Evolutionary conservation across 2,888 invertebrate genomes (phyloP).

Genomic region (Cloeon dipterum): DNA sequence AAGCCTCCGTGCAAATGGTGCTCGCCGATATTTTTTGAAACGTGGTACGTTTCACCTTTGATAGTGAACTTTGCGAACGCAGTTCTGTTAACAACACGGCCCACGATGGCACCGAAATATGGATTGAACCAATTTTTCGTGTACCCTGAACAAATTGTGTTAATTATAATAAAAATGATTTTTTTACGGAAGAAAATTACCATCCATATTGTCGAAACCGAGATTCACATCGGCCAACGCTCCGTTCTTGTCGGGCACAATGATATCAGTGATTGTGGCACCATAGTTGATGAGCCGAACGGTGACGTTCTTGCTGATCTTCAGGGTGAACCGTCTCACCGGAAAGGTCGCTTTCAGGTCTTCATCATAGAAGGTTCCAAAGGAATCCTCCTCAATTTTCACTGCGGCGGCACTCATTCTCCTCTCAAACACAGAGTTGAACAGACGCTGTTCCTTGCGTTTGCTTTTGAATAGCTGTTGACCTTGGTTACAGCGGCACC

Average conservation of each 20-base stretch:
- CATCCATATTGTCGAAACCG: slow-evolving; percentile 60
- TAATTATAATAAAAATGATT: not conserved
- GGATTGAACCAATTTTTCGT: slow-evolving; percentile 35
- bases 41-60: slow-evolving; percentile 37
- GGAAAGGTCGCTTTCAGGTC: not conserved
- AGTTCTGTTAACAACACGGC: slow-evolving; percentile 67
- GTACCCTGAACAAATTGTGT: slow-evolving; percentile 30
- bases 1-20: slow-evolving; percentile 65
- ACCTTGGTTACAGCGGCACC: too few species aligned
- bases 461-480: too few species aligned
- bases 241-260: slow-evolving; percentile 49
- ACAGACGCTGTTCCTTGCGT: too few species aligned
- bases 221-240: slow-evolving; percentile 50
- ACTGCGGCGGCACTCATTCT: not conserved
- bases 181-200: too few species aligned
- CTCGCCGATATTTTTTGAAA: slow-evolving; percentile 46
- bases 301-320: slow-evolving; percentile 35
- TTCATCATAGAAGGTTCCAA: not conserved
- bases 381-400: not conserved
- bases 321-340: slow-evolving; percentile 40
- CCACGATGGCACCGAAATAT: slow-evolving; percentile 74
- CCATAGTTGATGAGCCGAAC: slow-evolving; percentile 58
- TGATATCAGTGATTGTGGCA: slow-evolving; percentile 56
- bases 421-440: too few species aligned
- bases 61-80: slow-evolving; percentile 44